Evolutionary conservation across 2,113 vertebrate genomes (phyloP), one percentile per base, ranked within the genome.

Genomic region (Orthonyx spaldingii): DNA sequence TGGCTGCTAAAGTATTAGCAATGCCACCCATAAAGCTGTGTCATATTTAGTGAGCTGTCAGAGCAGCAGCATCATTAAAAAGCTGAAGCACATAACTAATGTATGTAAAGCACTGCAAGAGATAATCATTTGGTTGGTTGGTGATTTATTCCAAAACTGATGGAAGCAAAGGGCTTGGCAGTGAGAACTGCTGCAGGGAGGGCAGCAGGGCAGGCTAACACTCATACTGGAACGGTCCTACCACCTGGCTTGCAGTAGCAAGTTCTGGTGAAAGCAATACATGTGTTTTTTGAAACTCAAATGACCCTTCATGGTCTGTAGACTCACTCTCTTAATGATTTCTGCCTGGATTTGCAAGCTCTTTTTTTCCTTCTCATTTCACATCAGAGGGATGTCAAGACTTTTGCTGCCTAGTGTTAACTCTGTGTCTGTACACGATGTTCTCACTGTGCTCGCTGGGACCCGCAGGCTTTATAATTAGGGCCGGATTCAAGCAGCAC

Each of bases 1-100:
- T 65, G 90, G 39, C 88, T 78, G 64, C 77, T 89, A 1, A 82
- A 89, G 72, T 61, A 87, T 92, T 84, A 87, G 90, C 69, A 50
- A 57, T 72, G 76, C 76, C 95, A 89, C 64, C 76, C 69, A 92
- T 84, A 84, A 93, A 96, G 88, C 91, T 66, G 92, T 91, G 94
- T 89, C 87, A 83, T 88, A 95, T 91, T 96, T 94, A 95, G 90
- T 44, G 78, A 94, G 86, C 66, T 94, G 94, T 93, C 96, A 94
- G 86, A 95, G 93, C 56, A 65, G 96, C 6, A 93, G 83, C 93
- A 93, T 72, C 96, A 87, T 96, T 97, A 97, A 90, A 85, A 79
- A 96, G 95, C 87, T 90, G 78, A 75, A 72, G 93, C 87, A 94
- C 76, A 66, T 92, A 96, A 96, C 89, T 91, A 95, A 95, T 55